Evolutionary conservation across 2,888 invertebrate species (phyloP).

Genomic region (Augiades crinisus): DNA sequence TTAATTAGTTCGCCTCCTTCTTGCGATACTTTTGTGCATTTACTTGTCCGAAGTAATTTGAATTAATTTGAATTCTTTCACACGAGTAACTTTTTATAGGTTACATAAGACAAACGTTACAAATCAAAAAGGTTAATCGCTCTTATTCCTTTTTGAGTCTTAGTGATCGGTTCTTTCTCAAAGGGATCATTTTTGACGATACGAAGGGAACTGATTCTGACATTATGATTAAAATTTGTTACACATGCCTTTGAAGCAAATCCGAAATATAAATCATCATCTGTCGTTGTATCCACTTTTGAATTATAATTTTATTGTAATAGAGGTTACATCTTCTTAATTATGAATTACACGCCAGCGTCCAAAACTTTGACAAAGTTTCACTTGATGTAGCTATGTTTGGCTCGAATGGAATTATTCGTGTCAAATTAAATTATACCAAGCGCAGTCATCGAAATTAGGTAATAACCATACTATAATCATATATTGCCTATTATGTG

Average conservation of each 20-base stretch:
- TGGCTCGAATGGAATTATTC: constrained; percentile 6
- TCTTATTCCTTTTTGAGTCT: constrained; percentile 5
- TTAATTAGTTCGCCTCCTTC: constrained; percentile 77
- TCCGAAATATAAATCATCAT: neutral
- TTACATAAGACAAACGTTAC: neutral
- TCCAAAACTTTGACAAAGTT: constrained; percentile 21
- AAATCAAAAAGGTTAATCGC: neutral
- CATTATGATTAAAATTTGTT: constrained; percentile 10
- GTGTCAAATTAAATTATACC: constrained; percentile 23
- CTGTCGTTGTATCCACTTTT: neutral
- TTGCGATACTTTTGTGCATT: constrained; percentile 75
- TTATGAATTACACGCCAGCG: constrained; percentile 67
- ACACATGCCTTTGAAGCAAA: neutral
- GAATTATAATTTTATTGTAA: neutral
- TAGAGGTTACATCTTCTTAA: neutral
- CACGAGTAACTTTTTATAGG: constrained; percentile 34
- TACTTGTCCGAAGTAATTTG: constrained; percentile 66
- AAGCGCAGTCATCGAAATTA: constrained; percentile 11
- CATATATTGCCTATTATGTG: too few species aligned
- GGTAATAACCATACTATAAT: constrained; percentile 9
- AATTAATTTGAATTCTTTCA: constrained; percentile 71
- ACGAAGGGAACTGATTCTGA: neutral
- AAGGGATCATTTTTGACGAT: neutral
- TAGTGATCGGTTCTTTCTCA: neutral
- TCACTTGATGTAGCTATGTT: constrained; percentile 8